Conservation (phyloP, 2,797 vertebrate species). For the Enteromius mattozi region DNA sequence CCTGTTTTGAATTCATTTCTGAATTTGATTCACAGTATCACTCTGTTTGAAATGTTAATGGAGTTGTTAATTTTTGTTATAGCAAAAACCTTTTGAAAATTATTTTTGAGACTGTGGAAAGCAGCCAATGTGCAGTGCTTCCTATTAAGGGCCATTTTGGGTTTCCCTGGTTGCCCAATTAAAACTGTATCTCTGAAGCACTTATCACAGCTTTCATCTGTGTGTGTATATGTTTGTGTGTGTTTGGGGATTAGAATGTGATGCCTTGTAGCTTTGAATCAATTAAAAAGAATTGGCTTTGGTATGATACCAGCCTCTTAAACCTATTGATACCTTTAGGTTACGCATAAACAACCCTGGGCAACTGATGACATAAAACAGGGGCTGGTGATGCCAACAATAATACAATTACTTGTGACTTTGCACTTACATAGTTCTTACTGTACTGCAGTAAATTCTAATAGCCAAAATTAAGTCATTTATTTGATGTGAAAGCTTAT, state of each 20-base stretch:
- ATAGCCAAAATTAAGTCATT: background rate
- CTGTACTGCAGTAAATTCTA: background rate
- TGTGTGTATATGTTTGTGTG: constrained; percentile 63
- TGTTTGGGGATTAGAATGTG: constrained; percentile 36
- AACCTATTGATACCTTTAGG: background rate
- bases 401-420: background rate
- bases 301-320: background rate
- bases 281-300: background rate
- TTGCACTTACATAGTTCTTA: background rate
- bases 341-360: background rate
- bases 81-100: constrained; percentile 57
- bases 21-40: background rate
- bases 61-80: constrained; percentile 2
- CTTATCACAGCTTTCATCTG: constrained; percentile 75
- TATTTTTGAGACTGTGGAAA: constrained; percentile 68
- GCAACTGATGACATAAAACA: background rate
- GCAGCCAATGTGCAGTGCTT: constrained; percentile 69
- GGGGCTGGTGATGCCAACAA: background rate
- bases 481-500: background rate
- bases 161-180: constrained; percentile 81
- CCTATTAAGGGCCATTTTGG: constrained; percentile 74
- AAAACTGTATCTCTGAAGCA: constrained; percentile 75
- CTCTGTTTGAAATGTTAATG: constrained; percentile 8
- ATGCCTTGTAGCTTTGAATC: constrained; percentile 18
- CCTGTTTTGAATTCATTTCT: background rate